These are phyloP conservation scores for Pachycephala philippinensis DNA, from an alignment of 2,113 vertebrate genomes.

Conservation along the genomic window DNA sequence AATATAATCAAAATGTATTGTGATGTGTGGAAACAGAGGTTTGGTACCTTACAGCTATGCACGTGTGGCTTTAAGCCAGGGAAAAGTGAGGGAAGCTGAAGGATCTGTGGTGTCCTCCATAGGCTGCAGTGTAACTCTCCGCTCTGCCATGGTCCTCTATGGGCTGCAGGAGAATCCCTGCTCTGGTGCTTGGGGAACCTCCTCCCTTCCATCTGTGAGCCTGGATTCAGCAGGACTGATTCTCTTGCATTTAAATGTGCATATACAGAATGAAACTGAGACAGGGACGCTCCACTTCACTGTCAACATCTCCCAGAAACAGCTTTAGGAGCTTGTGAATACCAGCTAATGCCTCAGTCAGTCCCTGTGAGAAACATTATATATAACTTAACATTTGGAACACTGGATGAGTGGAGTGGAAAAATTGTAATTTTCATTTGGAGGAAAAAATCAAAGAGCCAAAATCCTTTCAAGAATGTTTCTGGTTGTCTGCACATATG, in stretches of 20 bases:
- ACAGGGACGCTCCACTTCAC: neutral
- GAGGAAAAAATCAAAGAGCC: neutral
- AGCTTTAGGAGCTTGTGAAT: neutral
- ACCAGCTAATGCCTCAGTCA: neutral
- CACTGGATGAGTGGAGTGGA: neutral
- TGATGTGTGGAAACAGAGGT: neutral
- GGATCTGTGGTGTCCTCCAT: rapidly evolving
- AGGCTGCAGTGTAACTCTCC: neutral
- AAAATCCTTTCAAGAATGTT: neutral
- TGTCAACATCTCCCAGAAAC: neutral
- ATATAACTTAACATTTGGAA: neutral
- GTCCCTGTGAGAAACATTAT: neutral
- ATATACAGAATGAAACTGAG: neutral
- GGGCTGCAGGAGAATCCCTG: neutral
- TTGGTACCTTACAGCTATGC: neutral
- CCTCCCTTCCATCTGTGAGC: neutral
- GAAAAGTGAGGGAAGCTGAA: neutral
- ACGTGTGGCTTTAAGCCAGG: neutral
- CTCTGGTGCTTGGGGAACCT: neutral
- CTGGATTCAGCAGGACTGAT: neutral
- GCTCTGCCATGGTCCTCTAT: neutral
- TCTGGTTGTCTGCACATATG: neutral
- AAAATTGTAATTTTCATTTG: neutral
- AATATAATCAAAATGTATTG: neutral
- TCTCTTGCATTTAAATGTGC: neutral